Conservation (phyloP, 1,140 invertebrate species). For the Callitettix versicolor region DNA sequence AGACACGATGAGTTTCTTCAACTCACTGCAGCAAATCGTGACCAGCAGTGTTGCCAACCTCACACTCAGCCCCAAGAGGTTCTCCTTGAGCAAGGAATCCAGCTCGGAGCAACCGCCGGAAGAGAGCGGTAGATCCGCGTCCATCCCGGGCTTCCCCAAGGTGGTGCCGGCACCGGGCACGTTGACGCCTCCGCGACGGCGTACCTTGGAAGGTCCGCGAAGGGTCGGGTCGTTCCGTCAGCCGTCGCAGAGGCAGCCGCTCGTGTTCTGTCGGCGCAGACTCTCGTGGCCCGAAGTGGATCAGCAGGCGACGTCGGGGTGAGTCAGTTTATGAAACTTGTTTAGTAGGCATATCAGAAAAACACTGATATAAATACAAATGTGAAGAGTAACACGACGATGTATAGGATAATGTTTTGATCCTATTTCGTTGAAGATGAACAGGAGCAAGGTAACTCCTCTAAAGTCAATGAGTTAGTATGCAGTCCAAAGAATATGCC, state of each 20-base stretch:
- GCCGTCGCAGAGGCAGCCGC: conserved; percentile 32
- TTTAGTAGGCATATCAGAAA: too few species aligned
- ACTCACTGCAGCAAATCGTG: conserved; percentile 68
- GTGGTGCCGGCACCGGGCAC: conserved; percentile 52
- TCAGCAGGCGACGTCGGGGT: conserved; percentile 65
- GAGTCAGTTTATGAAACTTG: conserved; percentile 25
- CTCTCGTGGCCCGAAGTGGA: conserved; percentile 76
- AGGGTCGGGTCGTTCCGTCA: conserved; percentile 38
- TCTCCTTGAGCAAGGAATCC: conserved; percentile 56
- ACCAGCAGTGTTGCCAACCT: conserved; percentile 64
- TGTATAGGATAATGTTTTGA: too few species aligned
- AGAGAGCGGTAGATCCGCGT: conserved; percentile 27
- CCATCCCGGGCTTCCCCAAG: conserved; percentile 41
- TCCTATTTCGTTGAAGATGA: too few species aligned
- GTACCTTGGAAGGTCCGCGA: conserved; percentile 30
- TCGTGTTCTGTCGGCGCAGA: conserved; percentile 58
- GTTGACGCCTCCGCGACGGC: conserved; percentile 37
- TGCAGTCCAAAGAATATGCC: too few species aligned
- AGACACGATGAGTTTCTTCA: conserved; percentile 65
- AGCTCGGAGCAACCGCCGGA: conserved; percentile 33
- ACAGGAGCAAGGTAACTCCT: too few species aligned
- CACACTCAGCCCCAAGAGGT: conserved; percentile 62
- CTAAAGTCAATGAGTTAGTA: too few species aligned
- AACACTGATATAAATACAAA: too few species aligned
- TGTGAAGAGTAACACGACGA: too few species aligned